Base-by-base conservation (phyloP, 2,113 vertebrate species). In the Callocephalon fimbriatum region DNA sequence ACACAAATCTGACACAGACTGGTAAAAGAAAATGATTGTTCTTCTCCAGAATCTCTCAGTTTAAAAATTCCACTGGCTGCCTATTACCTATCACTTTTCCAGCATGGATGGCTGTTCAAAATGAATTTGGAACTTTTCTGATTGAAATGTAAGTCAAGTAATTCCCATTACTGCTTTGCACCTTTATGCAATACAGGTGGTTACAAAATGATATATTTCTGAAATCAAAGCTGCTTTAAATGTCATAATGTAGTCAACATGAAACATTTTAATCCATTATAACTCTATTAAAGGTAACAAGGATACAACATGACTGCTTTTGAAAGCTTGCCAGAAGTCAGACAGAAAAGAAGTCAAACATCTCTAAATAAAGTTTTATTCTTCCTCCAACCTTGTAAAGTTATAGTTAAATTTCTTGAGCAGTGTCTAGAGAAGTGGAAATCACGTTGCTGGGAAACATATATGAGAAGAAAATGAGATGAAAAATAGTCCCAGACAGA, bases 231-330 rank as follows among this genome's bases (percentile, higher is more conserved):
- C 70, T 96, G 68, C 59, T 96, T 87, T 88, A 97, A 98, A 96
- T 93, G 92, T 81, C 92, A 96, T 53, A 27, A 6, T 63, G 74
- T 51, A 95, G 85, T 77, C 95, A 97, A 97, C 70, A 86, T 62
- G 88, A 93, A 98, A 97, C 47, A 95, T 95, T 96, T 96, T 82
- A 87, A 88, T 91, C 59, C 79, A 94, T 97, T 98, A 94, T 62
- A 70, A 88, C 88, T 97, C 74, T 96, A 94, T 95, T 97, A 96
- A 96, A 88, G 61, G 58, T 93, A 97, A 95, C 54, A 96, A 76
- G 22, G 48, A 95, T 94, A 73, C 56, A 93, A 89, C 6, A 11
- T 35, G 63, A 82, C 88, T 85, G 84, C 70, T 80, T 88, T 40
- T 91, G 72, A 92, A 97, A 96, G 44, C 87, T 77, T 97, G 84